These are phyloP conservation scores for Platichthys stellatus DNA, from an alignment of 2,113 vertebrate species.

Conservation along the genomic window DNA sequence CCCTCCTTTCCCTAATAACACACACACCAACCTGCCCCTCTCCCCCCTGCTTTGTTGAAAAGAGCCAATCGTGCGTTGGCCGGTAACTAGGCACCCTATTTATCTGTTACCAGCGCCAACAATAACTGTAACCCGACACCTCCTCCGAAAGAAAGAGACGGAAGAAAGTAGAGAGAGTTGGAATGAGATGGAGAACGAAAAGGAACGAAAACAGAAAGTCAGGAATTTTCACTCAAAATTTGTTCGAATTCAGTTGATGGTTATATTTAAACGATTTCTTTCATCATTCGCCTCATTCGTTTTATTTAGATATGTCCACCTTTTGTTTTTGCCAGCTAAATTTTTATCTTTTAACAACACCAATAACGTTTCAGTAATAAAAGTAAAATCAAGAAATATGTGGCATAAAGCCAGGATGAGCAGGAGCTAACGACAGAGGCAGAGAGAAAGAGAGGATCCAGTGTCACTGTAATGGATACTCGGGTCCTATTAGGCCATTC, in stretches of 20 bases:
- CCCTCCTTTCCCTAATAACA: not conserved
- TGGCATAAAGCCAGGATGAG: constrained; percentile 5
- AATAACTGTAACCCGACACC: constrained; percentile 78
- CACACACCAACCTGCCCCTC: constrained; percentile 3
- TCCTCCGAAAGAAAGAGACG: constrained; percentile 53
- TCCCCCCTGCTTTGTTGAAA: constrained; percentile 68
- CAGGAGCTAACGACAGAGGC: constrained; percentile 11
- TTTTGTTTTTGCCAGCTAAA: not conserved
- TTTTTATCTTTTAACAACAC: not conserved
- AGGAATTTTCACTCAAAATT: not conserved
- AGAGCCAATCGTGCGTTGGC: constrained; percentile 69
- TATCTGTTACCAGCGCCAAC: constrained; percentile 80
- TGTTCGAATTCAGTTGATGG: not conserved
- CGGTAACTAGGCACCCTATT: constrained; percentile 81
- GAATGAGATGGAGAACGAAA: constrained; percentile 36
- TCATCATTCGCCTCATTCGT: not conserved
- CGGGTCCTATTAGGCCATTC: constrained; percentile 68
- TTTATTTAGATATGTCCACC: not conserved
- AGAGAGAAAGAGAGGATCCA: constrained; percentile 35
- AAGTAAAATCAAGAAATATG: constrained; percentile 5
- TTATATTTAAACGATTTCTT: not conserved
- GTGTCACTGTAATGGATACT: constrained; percentile 70
- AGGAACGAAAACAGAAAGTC: constrained; percentile 26
- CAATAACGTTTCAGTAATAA: not conserved
- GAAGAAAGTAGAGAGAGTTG: constrained; percentile 47